These are phyloP conservation scores for Seira ritae DNA, from an alignment of 2,888 invertebrate species.

Conservation along the genomic window DNA sequence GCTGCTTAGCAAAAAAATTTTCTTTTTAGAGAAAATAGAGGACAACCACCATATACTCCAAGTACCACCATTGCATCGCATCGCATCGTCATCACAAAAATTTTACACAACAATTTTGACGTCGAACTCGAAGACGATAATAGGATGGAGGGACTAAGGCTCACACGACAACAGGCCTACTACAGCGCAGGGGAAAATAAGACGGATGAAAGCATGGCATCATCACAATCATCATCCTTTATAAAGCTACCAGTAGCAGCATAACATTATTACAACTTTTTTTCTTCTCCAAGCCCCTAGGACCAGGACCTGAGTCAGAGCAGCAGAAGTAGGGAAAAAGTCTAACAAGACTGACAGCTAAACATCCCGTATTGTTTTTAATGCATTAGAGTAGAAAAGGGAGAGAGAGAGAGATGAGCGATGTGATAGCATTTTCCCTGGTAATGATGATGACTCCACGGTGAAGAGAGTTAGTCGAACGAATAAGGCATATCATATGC, in stretches of 20 bases:
- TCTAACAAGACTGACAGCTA: conserved; percentile 11
- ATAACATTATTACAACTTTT: conserved; percentile 4
- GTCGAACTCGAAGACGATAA: background rate
- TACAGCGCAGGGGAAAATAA: background rate
- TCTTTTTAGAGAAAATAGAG: too few relatives aligned
- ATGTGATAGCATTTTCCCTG: conserved; percentile 4
- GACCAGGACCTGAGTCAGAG: background rate
- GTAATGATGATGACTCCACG: conserved; percentile 9
- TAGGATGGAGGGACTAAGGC: background rate
- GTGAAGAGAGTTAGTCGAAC: background rate
- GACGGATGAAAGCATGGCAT: background rate
- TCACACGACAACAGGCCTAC: background rate
- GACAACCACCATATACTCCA: background rate
- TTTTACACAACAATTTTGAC: conserved; percentile 2
- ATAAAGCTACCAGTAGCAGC: background rate
- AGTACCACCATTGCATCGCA: background rate
- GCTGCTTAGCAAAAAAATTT: too few relatives aligned
- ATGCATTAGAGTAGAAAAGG: background rate
- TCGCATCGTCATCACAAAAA: background rate
- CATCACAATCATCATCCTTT: background rate
- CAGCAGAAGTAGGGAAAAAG: background rate
- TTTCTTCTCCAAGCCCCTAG: conserved; percentile 1
- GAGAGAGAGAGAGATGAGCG: background rate
- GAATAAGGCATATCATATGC: too few relatives aligned
- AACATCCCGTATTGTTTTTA: conserved; percentile 11